Evolutionary conservation across 2,113 vertebrate genomes (phyloP).

Genomic region (Microtus ochrogaster): DNA sequence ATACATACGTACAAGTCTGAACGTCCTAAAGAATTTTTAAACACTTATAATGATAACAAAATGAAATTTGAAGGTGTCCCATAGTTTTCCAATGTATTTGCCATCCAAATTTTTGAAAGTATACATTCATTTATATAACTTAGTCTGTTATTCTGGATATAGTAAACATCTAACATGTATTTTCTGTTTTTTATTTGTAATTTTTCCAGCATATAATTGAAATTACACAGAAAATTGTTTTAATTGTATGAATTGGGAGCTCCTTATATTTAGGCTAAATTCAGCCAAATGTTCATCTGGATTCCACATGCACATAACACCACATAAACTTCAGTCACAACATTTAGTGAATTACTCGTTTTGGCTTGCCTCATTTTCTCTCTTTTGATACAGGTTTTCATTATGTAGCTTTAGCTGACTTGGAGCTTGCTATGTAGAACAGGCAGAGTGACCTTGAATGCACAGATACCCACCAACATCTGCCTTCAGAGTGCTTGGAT

Average conservation of each 20-base stretch:
- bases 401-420: neutral
- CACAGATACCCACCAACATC: neutral
- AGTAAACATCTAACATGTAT: neutral
- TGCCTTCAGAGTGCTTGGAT: neutral
- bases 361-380: neutral
- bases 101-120: neutral
- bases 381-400: neutral
- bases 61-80: neutral
- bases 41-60: neutral
- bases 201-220: neutral
- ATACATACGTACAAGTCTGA: neutral
- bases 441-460: neutral
- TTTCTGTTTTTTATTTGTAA: neutral
- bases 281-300: neutral
- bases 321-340: neutral
- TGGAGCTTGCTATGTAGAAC: neutral
- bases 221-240: neutral
- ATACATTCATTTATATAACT: neutral
- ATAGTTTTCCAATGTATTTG: neutral
- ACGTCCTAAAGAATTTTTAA: neutral
- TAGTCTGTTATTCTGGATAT: neutral
- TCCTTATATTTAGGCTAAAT: neutral
- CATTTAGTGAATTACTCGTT: neutral
- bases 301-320: neutral
- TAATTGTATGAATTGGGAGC: neutral